Conservation (phyloP, 2,797 vertebrate species). For the Simalia tracyae region DNA sequence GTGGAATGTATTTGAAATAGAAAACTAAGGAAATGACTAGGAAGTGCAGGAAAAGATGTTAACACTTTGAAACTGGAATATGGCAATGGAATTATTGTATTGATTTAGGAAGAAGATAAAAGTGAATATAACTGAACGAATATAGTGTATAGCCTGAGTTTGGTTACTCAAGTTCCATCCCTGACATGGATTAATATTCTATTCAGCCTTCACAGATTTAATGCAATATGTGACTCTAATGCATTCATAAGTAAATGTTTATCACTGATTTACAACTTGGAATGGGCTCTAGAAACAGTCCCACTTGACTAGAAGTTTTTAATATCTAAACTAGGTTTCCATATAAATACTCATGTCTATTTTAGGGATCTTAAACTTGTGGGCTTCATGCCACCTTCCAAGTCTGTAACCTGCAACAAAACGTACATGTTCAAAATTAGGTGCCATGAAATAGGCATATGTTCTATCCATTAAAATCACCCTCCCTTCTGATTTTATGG, state of each 20-base stretch:
- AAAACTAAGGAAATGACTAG: neutral
- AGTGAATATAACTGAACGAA: neutral
- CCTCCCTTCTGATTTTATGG: neutral
- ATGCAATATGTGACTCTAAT: neutral
- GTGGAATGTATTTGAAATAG: neutral
- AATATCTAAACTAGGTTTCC: neutral
- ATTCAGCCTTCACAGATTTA: neutral
- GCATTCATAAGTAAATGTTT: constrained; percentile 34
- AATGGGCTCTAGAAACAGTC: constrained; percentile 23
- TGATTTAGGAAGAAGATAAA: neutral
- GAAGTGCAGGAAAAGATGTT: neutral
- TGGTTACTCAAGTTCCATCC: constrained; percentile 24
- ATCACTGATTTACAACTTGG: constrained; percentile 53
- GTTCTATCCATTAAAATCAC: neutral
- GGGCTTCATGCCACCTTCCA: neutral
- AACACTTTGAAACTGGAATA: neutral
- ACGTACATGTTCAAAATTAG: neutral
- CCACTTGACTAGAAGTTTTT: neutral
- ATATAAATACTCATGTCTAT: neutral
- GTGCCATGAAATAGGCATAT: neutral
- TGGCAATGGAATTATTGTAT: neutral
- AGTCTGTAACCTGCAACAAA: neutral
- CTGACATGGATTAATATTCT: constrained; percentile 37
- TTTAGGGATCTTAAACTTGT: neutral
- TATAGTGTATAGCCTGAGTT: neutral